Evolutionary conservation across 2,888 invertebrate species (phyloP).

Genomic region (Eupithecia inturbata): DNA sequence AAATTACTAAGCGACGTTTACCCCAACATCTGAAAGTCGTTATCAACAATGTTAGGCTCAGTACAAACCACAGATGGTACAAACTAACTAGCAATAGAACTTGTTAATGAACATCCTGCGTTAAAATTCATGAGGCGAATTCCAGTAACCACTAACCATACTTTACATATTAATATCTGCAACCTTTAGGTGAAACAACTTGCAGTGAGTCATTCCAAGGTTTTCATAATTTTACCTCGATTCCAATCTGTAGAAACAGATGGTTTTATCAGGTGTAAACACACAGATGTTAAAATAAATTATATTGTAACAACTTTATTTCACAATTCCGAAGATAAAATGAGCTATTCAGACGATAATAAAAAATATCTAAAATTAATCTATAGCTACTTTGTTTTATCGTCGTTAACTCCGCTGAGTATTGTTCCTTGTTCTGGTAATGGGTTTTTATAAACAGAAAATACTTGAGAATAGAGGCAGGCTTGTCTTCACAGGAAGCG

Average conservation of each 20-base stretch:
- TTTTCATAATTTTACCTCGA: conserved; percentile 22
- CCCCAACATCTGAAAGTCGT: conserved; percentile 63
- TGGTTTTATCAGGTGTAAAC: conserved; percentile 21
- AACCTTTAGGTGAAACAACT: conserved; percentile 18
- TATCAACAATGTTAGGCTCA: conserved; percentile 50
- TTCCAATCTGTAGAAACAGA: conserved; percentile 38
- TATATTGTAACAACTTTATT: conserved; percentile 36
- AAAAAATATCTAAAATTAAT: conserved; percentile 45
- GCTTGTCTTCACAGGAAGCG: conserved; percentile 37
- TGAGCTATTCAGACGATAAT: conserved; percentile 39
- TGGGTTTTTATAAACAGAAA: conserved; percentile 27
- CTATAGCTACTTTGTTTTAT: conserved; percentile 37
- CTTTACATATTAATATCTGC: conserved; percentile 22
- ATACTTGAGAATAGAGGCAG: conserved; percentile 18
- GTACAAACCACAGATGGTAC: no score
- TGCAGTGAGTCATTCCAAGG: conserved; percentile 18
- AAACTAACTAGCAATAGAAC: conserved; percentile 43
- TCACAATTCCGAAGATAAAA: conserved; percentile 35
- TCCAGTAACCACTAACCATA: conserved; percentile 16
- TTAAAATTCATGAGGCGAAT: conserved; percentile 23
- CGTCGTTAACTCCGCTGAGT: conserved; percentile 21
- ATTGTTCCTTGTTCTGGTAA: conserved; percentile 34
- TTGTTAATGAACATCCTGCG: conserved; percentile 36
- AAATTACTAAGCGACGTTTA: neutral
- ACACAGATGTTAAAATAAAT: conserved; percentile 45